Base-by-base conservation (phyloP, 2,888 invertebrate species). In the Tetranychus truncatus region DNA sequence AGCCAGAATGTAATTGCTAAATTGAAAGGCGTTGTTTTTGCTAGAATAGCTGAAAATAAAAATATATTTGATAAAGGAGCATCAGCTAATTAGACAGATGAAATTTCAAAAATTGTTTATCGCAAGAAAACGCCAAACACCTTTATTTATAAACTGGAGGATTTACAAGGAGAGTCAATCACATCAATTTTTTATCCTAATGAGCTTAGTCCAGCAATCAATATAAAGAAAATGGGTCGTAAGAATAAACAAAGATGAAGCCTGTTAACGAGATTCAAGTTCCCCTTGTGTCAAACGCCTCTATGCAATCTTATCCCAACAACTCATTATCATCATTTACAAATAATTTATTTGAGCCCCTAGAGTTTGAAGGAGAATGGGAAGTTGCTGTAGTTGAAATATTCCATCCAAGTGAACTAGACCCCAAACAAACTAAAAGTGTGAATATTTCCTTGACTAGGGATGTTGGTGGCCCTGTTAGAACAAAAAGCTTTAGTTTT, bases 151-250 rank as follows among this genome's bases (percentile, higher is more conserved):
- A n/a, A 21, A n/a, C 2, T 67, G 1, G 67, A 67, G 5, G 67
- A 67, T n/a, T 4, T 67, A n/a, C 1, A 20, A 4, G 67, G 21
- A 4, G 67, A 67, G 5, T 7, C 11, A 67, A 9, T 67, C 1
- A 67, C 67, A 20, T 67, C 67, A 8, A 21, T 67, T 67, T 67
- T 67, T 67, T 67, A 67, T 4, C 67, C 67, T n/a, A n/a, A 21
- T 20, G 67, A 67, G 3, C 18, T 67, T 8, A 7, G 1, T 4
- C 7, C 8, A 67, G 21, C 20, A 4, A 67, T 18, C 5, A 24
- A 24, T 24, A 24, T 24, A 24, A 24, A 24, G 24, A 24, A 24
- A 24, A 24, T 1, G 2, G 24, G 24, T n/a, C 8, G 18, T 18
- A 20, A n/a, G 8, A 15, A 21, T 2, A 21, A n/a, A 8, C 3